Base-by-base conservation (phyloP, 2,888 invertebrate genomes). In the Lydus trimaculatus region DNA sequence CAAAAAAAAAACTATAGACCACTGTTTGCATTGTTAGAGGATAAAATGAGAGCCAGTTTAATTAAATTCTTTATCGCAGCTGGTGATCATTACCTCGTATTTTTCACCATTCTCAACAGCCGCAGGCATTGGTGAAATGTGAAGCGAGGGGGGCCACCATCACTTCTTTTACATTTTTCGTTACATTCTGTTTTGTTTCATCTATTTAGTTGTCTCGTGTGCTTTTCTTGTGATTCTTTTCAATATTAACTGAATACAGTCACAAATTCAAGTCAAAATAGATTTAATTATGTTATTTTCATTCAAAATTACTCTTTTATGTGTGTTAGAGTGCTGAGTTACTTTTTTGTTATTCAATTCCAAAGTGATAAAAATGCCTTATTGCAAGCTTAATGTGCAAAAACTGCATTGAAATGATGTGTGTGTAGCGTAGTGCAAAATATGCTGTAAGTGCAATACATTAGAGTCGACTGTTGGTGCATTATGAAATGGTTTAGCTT, bases 41-140 rank as follows among this genome's bases (percentile, higher is more conserved):
- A 61, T 61, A 23, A 43, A 31, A 61, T 39, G 43, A 13, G 61
- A 23, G 25, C 7, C n/a, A 15, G 20, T 33, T 33, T 61, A 61
- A 61, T 61, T 33, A 61, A 61, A 61, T 61, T 61, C 39, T 61
- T 61, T 61, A 33, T 61, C 33, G 9, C 61, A 36, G 5, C 36
- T 33, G 39, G 20, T 61, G 20, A 61, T 61, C 61, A 61, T 61
- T 61, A 61, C 36, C 61, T 61, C 61, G 61, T 39, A 61, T 61
- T 39, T 25, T 36, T 39, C 61, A 33, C 39, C 31, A 36, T 61
- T 61, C 33, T 56, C 25, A 56, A 56, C 56, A 28, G 56, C 25
- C 56, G 28, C 56, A 56, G 28, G 15, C 25, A 48, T 23, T 56
- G 56, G 13, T 28, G 56, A 28, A 56, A 56, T 56, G 25, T 28